phyloP scores from a whole-genome alignment of 1,140 invertebrate species.

The Papilio polyxenes region DNA sequence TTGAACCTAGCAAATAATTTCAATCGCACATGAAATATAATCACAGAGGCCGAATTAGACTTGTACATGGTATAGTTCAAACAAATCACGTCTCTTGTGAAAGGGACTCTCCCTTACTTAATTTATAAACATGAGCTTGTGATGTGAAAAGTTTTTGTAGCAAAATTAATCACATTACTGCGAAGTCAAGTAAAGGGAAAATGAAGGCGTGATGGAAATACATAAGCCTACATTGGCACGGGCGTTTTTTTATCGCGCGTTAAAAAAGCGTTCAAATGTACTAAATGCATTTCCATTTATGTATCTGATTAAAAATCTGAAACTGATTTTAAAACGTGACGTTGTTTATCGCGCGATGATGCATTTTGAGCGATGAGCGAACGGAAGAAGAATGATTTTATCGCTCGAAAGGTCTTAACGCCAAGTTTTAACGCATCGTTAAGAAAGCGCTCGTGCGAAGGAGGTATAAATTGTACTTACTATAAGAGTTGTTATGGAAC shows the following conservation, averaged over 20 bases:
- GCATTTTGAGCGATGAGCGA: too few species aligned
- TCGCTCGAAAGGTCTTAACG: too few species aligned
- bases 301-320: too few species aligned
- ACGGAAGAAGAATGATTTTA: too few species aligned
- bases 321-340: too few species aligned
- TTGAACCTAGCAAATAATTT: not conserved
- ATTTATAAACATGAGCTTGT: constrained; percentile 14
- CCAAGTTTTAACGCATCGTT: too few species aligned
- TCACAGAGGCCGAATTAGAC: not conserved
- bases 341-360: too few species aligned
- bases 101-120: not conserved
- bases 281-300: not conserved
- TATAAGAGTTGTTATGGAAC: too few species aligned
- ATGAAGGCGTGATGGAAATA: constrained; percentile 6
- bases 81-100: too few species aligned
- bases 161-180: constrained; percentile 4
- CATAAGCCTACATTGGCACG: not conserved
- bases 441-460: too few species aligned
- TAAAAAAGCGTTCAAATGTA: too few species aligned
- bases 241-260: not conserved
- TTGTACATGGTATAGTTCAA: not conserved
- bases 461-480: too few species aligned
- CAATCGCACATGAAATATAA: not conserved
- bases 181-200: not conserved
- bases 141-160: not conserved